Base-by-base conservation (phyloP, 1,140 invertebrate genomes). In the Cyrtorhinus lividipennis region DNA sequence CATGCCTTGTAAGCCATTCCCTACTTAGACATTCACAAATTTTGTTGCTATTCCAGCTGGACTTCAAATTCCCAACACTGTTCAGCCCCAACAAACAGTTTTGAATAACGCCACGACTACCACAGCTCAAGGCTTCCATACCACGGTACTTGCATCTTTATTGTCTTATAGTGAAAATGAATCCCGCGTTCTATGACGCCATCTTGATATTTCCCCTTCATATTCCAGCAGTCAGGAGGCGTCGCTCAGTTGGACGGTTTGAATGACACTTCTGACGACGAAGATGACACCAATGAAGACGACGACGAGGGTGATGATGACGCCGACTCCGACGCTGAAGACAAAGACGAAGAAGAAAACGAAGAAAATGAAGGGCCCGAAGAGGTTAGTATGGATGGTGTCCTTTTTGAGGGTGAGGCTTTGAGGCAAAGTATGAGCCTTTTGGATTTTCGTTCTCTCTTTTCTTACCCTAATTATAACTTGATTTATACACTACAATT, bases 371-470 rank as follows among this genome's bases (percentile, higher is more conserved):
- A 69, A 2, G 76, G 78, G 68, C 72, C 79, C 68, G 74, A 77
- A 69, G 76, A 78, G 76, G 81, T 68, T 48, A 81, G 71, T 80
- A 1, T 62, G 10, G 10, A 18, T n/a, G n/a, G n/a, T n/a, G n/a
- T n/a, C n/a, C n/a, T n/a, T n/a, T n/a, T 58, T n/a, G n/a, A n/a
- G n/a, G n/a, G n/a, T n/a, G n/a, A n/a, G n/a, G n/a, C n/a, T n/a
- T n/a, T n/a, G n/a, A n/a, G n/a, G n/a, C n/a, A n/a, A n/a, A n/a
- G n/a, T n/a, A n/a, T n/a, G n/a, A n/a, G n/a, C n/a, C n/a, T n/a
- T n/a, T n/a, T n/a, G n/a, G n/a, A n/a, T n/a, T n/a, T n/a, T n/a
- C n/a, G n/a, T n/a, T n/a, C 79, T 62, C 15, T 62, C n/a, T n/a
- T n/a, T n/a, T n/a, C n/a, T n/a, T n/a, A n/a, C n/a, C n/a, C n/a